Evolutionary conservation across 2,797 vertebrate genomes (phyloP).

Genomic region (Diplodus sargus): DNA sequence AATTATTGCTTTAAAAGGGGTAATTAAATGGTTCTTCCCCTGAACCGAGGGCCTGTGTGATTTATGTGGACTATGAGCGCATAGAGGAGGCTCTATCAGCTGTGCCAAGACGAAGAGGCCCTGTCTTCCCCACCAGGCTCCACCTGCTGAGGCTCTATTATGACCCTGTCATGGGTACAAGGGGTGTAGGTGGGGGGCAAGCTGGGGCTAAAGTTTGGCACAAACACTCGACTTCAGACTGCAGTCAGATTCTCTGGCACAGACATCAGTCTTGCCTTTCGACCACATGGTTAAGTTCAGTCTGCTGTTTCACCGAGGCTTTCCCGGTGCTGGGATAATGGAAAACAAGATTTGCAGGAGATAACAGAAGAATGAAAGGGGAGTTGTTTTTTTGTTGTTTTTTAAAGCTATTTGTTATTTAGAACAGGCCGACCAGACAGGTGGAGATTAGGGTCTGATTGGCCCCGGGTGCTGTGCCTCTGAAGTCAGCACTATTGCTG

Average conservation of each 20-base stretch:
- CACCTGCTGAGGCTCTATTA: constrained; percentile 65
- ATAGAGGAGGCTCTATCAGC: constrained; percentile 64
- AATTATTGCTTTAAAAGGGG: constrained; percentile 75
- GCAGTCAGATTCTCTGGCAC: constrained; percentile 68
- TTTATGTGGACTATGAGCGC: constrained; percentile 67
- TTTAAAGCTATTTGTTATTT: constrained; percentile 64
- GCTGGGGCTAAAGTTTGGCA: constrained; percentile 61
- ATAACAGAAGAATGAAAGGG: constrained; percentile 63
- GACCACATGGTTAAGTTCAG: constrained; percentile 67
- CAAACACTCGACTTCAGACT: constrained; percentile 47
- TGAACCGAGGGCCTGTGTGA: constrained; percentile 65
- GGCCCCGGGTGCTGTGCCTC: constrained; percentile 38
- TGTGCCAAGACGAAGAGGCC: constrained; percentile 59
- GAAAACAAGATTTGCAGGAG: constrained; percentile 68
- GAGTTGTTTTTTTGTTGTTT: constrained; percentile 8
- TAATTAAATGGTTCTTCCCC: constrained; percentile 77
- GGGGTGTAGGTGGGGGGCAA: constrained; percentile 57
- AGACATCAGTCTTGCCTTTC: constrained; percentile 59
- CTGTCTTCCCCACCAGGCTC: constrained; percentile 36
- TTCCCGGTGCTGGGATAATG: constrained; percentile 68
- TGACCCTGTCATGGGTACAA: constrained; percentile 71
- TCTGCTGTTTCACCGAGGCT: constrained; percentile 68
- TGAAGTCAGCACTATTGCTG: constrained; percentile 55
- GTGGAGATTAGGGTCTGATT: constrained; percentile 61
- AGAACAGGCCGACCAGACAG: constrained; percentile 48